Conservation (phyloP, 2,888 invertebrate species). For the Amphimallon solstitiale region DNA sequence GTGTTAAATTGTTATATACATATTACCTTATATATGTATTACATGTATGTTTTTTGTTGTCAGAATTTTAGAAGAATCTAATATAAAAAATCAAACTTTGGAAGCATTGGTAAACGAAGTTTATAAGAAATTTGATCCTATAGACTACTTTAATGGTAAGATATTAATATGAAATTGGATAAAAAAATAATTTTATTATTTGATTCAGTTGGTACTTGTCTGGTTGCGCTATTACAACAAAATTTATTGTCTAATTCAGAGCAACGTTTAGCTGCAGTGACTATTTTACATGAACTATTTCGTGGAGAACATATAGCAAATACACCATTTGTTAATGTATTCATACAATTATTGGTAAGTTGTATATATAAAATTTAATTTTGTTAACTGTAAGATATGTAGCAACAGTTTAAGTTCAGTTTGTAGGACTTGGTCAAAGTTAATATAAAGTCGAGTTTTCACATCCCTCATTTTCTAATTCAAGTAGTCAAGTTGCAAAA, state of each 20-base stretch:
- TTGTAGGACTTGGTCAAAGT: too few relatives aligned
- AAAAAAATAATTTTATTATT: slow-evolving; percentile 1
- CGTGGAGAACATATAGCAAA: slow-evolving; percentile 72
- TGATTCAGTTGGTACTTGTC: slow-evolving; percentile 68
- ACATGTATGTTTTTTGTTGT: not conserved
- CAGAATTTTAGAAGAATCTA: slow-evolving; percentile 78
- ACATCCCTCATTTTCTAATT: too few relatives aligned
- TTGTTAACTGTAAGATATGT: too few relatives aligned
- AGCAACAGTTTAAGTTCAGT: too few relatives aligned
- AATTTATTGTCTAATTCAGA: slow-evolving; percentile 75
- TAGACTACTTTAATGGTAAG: slow-evolving; percentile 80
- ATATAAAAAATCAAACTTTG: slow-evolving; percentile 77
- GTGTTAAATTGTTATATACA: too few relatives aligned
- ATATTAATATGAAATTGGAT: not conserved
- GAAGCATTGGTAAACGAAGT: slow-evolving; percentile 81
- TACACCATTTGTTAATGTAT: slow-evolving; percentile 78
- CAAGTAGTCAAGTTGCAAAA: too few relatives aligned
- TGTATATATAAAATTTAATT: slow-evolving; percentile 9
- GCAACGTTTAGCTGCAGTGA: slow-evolving; percentile 76
- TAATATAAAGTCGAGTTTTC: too few relatives aligned
- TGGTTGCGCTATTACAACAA: slow-evolving; percentile 73
- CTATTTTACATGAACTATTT: slow-evolving; percentile 77
- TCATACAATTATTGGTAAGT: slow-evolving; percentile 74
- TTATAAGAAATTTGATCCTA: slow-evolving; percentile 80
- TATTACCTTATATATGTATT: too few relatives aligned